Base-by-base conservation (phyloP, 2,113 vertebrate species). In the Cottus gobio region DNA sequence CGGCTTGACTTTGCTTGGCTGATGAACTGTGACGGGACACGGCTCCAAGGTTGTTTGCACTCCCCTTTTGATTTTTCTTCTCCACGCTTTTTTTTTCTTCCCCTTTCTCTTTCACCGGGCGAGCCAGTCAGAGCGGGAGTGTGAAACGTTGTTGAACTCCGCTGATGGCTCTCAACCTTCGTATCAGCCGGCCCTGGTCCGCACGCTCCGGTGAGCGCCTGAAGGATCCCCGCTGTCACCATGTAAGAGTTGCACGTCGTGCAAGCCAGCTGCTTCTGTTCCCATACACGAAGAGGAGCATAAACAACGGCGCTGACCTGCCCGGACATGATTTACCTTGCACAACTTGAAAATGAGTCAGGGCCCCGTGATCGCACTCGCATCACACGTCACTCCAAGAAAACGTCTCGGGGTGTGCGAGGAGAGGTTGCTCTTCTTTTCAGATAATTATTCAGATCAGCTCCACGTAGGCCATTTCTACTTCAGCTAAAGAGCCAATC, bases 41-140 rank as follows among this genome's bases (percentile, higher is more conserved):
- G 79, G 89, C 84, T 90, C 78, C 90, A 90, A 93, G 91, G 91
- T 93, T 93, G 87, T 91, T 90, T 89, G 90, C 46, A 79, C 48
- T 20, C 22, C 9, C n/a, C 52, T 22, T 7, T 50, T 50, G 60
- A 36, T 34, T 64, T 20, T 73, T 16, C n/a, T n/a, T 44, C 46
- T 22, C n/a, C n/a, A n/a, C n/a, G n/a, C n/a, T n/a, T n/a, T n/a
- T 1, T 54, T 50, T 63, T 39, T 50, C 50, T 67, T 31, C 5
- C 31, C 31, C 22, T 46, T 11, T 24, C 9, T 54, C 50, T 60
- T 61, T 10, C 30, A 68, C 18, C 16, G 56, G 48, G 54, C 65
- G 71, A 70, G 77, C 80, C 80, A 64, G 79, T 73, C 78, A 52
- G 74, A 80, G 63, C 8, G 26, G 5, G 72, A 84, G 82, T 65